Percentiles rank a stretch among this genome's conserved stretches.
Conservation (phyloP, 1,140 invertebrate species). For the Eriosoma lanigerum region DNA sequence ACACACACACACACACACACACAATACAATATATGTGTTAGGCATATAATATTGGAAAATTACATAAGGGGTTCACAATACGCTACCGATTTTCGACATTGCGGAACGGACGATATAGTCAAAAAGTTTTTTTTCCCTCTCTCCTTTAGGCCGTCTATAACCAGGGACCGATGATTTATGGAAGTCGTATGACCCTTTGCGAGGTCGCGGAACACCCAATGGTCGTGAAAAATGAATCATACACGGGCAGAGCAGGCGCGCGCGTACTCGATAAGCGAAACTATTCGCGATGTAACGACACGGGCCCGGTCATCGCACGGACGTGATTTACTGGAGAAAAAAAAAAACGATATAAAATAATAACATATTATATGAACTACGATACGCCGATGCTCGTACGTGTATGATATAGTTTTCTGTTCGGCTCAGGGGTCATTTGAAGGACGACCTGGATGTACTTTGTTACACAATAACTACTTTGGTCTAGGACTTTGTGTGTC, state of each 20-base stretch:
- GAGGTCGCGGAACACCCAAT: not conserved
- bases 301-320: not conserved
- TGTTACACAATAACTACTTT: not conserved
- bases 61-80: constrained; percentile 9
- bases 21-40: not conserved
- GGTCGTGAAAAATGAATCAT: constrained; percentile 43
- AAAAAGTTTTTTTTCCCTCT: not conserved
- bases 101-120: not conserved
- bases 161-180: constrained; percentile 17
- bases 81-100: not conserved
- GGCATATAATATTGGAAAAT: not conserved
- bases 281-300: constrained; percentile 20
- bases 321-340: not conserved
- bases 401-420: not conserved
- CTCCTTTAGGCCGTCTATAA: not conserved
- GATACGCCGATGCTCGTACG: not conserved
- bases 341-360: not conserved
- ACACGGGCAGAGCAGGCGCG: not conserved
- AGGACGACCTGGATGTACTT: not conserved
- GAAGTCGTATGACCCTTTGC: not conserved
- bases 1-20: not conserved
- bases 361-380: not conserved
- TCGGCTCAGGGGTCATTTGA: not conserved
- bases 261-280: not conserved
- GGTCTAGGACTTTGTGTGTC: too few species aligned